Percentiles rank a stretch among this genome's conserved stretches.
Conservation (phyloP, 1,140 invertebrate species). For the Tigriopus japonicus region DNA sequence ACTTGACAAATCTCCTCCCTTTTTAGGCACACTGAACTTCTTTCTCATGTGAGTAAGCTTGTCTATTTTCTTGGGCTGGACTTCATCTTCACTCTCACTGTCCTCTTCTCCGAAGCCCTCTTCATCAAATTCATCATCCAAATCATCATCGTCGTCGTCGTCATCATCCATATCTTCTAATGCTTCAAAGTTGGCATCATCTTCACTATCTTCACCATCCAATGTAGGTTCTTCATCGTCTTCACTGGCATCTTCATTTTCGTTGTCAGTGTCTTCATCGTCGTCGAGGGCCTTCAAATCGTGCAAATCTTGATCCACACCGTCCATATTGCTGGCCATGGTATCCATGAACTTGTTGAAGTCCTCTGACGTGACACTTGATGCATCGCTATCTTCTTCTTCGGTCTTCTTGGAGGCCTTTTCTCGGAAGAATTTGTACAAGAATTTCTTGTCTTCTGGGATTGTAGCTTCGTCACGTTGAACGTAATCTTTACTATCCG, state of each 20-base stretch:
- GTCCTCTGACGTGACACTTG: constrained; percentile 22
- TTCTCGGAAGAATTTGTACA: constrained; percentile 13
- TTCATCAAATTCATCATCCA: not conserved
- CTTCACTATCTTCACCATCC: constrained; percentile 18
- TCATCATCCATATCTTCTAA: constrained; percentile 6
- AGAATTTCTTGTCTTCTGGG: constrained; percentile 16
- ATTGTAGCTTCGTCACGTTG: constrained; percentile 27
- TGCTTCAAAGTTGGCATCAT: constrained; percentile 18
- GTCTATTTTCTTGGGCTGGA: not conserved
- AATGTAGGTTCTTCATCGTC: constrained; percentile 10
- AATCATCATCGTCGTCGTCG: not conserved
- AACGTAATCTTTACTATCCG: constrained; percentile 42
- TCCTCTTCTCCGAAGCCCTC: not conserved
- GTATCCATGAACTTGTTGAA: constrained; percentile 36
- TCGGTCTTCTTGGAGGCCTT: constrained; percentile 18
- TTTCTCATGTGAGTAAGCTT: not conserved
- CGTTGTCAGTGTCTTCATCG: constrained; percentile 13
- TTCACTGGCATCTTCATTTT: constrained; percentile 3
- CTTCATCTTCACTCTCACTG: not conserved
- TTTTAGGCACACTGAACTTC: not conserved
- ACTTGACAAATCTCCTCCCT: constrained; percentile 15
- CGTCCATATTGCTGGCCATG: constrained; percentile 28
- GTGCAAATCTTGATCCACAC: constrained; percentile 23
- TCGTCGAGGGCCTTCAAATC: constrained; percentile 17
- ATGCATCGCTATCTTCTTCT: constrained; percentile 22